Conservation (phyloP, 2,888 invertebrate genomes). For the Cryptocephalus moraei region DNA sequence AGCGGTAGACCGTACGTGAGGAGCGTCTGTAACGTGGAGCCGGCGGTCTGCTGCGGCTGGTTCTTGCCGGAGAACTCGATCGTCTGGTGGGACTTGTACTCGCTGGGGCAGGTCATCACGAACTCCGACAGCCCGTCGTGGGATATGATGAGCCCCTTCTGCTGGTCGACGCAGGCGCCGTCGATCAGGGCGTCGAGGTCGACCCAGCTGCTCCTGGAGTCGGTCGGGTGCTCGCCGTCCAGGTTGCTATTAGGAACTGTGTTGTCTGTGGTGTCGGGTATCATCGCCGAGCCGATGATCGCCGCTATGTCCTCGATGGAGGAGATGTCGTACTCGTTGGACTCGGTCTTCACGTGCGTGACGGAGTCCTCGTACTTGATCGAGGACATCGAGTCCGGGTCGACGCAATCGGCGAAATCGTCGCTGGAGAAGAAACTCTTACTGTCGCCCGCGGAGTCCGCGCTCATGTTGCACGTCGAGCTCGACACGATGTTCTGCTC, state of each 20-base stretch:
- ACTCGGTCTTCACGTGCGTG: constrained; percentile 44
- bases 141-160: constrained; percentile 54
- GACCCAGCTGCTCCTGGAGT: constrained; percentile 78
- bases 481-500: constrained; percentile 68
- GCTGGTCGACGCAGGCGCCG: constrained; percentile 62
- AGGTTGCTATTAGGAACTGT: constrained; percentile 66
- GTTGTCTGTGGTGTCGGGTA: constrained; percentile 82
- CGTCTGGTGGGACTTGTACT: constrained; percentile 35
- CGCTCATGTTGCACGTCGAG: constrained; percentile 51
- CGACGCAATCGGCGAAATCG: constrained; percentile 39
- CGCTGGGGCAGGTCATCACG: constrained; percentile 41
- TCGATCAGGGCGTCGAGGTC: constrained; percentile 83
- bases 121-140: constrained; percentile 60
- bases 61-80: constrained; percentile 22
- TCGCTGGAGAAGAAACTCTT: constrained; percentile 42
- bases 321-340: constrained; percentile 55
- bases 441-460: constrained; percentile 38
- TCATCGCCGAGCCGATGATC: constrained; percentile 71
- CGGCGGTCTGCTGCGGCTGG: constrained; percentile 44
- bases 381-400: constrained; percentile 49
- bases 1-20: constrained; percentile 72
- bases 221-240: constrained; percentile 56
- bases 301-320: constrained; percentile 77
- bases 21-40: constrained; percentile 66
- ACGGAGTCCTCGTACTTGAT: constrained; percentile 39